A percentile compares a stretch with the other conserved stretches of the same genome.
Evolutionary conservation across 2,113 vertebrate genomes (phyloP).

Genomic region (Nettapus auritus): DNA sequence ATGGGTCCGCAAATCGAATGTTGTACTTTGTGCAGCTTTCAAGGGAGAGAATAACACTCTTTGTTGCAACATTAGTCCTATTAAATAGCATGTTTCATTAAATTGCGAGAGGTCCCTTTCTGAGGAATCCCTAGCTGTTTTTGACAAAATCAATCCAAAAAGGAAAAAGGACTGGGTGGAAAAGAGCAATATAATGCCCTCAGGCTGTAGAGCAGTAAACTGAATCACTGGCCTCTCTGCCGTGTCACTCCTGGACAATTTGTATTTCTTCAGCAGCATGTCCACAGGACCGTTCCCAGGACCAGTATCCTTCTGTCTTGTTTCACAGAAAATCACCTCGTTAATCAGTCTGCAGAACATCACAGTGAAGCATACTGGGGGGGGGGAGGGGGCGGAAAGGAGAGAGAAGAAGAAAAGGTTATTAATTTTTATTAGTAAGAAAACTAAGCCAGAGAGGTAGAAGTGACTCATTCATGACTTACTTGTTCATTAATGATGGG

Average conservation of each 20-base stretch:
- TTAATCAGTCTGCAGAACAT: constrained; percentile 27
- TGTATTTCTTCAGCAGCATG: constrained; percentile 11
- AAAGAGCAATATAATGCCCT: background rate
- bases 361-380: accelerated
- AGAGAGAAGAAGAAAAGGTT: background rate
- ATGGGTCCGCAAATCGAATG: accelerated
- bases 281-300: background rate
- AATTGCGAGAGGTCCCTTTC: background rate
- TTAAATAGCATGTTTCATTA: accelerated
- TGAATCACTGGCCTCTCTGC: background rate
- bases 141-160: background rate
- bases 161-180: background rate
- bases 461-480: constrained; percentile 7
- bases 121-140: background rate
- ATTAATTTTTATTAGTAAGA: background rate
- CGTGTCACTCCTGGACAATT: background rate
- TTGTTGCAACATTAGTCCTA: background rate
- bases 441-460: constrained; percentile 32
- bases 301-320: background rate
- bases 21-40: accelerated
- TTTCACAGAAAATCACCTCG: constrained; percentile 1
- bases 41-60: background rate
- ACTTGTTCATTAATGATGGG: constrained; percentile 1
- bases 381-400: too few species aligned
- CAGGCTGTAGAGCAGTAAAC: background rate